Base-by-base conservation (phyloP, 53 echinoderm and acorn worm genomes). In the Paracentrotus lividus region DNA sequence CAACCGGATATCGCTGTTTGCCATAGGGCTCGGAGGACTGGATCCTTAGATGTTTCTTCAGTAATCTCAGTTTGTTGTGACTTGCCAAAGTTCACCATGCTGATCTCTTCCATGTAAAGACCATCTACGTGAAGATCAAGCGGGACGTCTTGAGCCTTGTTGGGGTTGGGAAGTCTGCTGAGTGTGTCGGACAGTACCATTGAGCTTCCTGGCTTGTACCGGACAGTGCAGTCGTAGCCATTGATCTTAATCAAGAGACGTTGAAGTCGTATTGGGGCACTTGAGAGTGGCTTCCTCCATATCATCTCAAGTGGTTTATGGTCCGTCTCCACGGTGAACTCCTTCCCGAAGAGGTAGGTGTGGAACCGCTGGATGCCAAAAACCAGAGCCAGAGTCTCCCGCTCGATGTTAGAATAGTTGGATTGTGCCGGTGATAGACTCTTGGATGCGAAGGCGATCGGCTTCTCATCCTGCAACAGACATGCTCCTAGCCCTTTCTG, bases 281-380 rank as follows among this genome's bases (percentile, higher is more conserved):
- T 88, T 12, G 92, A 16, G 10, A 96, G 59, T 52, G 97, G 95
- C 72, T 95, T 94, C 53, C 67, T 95, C 93, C 86, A 93, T 10
- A 95, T 97, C 91, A 86, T 97, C 54, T 94, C 97, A 0, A 97
- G 94, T 1, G 97, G 95, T 60, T 91, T 93, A 75, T 97, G 97
- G 65, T 95, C 93, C 2, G 94, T 95, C 53, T 90, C 20, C 3
- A 96, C 94, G 1, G 14, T 90, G 81, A 95, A 95, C 10, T 77
- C 65, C 42, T 77, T 86, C 34, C 95, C 92, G 36, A 95, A 95
- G 9, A 96, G 93, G 93, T 84, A 96, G 2, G 96, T 96, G 45
- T 96, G 94, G 40, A 96, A 94, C 40, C 94, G 36, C 34, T 16
- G 90, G 67, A 96, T 59, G 13, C 94, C 96, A 84, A 92, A 95